phyloP scores from a whole-genome alignment of 2,113 vertebrate species.

The Myrmophylax atrothorax region DNA sequence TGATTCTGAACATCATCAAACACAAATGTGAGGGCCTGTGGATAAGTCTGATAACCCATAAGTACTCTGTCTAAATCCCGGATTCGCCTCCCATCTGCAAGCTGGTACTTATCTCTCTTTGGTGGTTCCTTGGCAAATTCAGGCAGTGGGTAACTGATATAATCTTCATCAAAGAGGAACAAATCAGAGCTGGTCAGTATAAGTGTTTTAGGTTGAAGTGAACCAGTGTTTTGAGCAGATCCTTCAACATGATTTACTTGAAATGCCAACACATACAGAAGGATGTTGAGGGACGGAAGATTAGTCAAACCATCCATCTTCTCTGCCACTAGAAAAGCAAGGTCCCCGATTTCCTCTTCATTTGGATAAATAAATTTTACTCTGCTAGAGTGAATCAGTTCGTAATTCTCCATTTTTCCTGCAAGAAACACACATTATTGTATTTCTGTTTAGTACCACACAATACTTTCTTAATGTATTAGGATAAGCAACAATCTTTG shows the following conservation, averaged over 20 bases:
- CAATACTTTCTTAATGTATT: neutral
- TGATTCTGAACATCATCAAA: constrained; percentile 93
- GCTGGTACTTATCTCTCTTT: constrained; percentile 87
- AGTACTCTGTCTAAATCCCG: constrained; percentile 93
- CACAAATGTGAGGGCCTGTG: constrained; percentile 93
- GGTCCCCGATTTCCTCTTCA: constrained; percentile 96
- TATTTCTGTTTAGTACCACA: neutral
- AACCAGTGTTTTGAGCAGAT: constrained; percentile 35
- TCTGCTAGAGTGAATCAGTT: constrained; percentile 93
- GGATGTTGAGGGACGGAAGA: constrained; percentile 85
- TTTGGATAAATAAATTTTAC: constrained; percentile 97
- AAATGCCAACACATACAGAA: constrained; percentile 93
- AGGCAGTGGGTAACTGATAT: constrained; percentile 92
- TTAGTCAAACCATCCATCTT: constrained; percentile 77
- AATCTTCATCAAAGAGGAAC: constrained; percentile 95
- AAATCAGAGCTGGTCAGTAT: constrained; percentile 90
- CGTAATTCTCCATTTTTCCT: constrained; percentile 98
- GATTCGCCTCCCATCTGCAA: constrained; percentile 89
- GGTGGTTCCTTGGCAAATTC: constrained; percentile 97
- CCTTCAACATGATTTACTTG: constrained; percentile 77
- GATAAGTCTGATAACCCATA: constrained; percentile 94
- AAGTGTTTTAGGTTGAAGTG: constrained; percentile 87
- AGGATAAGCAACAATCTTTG: neutral
- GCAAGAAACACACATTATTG: constrained; percentile 36
- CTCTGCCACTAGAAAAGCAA: constrained; percentile 91